Evolutionary conservation across 1,140 invertebrate genomes (phyloP).

Genomic region (Brachionus plicatilis): DNA sequence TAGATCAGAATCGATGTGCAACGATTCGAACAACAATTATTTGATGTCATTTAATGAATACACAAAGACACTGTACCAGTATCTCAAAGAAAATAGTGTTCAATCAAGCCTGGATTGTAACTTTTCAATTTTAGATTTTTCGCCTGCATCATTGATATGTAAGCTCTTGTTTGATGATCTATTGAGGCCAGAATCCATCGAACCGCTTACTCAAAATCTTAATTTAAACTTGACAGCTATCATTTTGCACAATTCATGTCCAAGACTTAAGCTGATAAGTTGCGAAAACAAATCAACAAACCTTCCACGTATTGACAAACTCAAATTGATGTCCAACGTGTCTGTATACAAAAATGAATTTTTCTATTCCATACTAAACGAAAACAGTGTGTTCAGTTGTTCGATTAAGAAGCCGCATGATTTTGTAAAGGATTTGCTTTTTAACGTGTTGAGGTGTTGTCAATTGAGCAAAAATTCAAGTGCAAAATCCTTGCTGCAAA

Average conservation of each 20-base stretch:
- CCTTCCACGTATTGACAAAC: background rate
- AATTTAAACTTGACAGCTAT: conserved; percentile 53
- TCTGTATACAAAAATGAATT: background rate
- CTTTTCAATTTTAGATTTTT: background rate
- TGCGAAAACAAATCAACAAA: conserved; percentile 44
- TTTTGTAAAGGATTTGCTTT: conserved; percentile 44
- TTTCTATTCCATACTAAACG: conserved; percentile 41
- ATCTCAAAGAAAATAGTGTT: background rate
- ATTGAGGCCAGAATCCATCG: conserved; percentile 42
- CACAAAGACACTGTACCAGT: background rate
- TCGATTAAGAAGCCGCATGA: conserved; percentile 42
- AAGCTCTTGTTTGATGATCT: conserved; percentile 16
- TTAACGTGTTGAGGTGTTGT: conserved; percentile 40
- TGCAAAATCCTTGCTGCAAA: conserved; percentile 43
- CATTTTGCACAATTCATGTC: conserved; percentile 54
- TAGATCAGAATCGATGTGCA: background rate
- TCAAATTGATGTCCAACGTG: background rate
- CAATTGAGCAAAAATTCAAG: conserved; percentile 42
- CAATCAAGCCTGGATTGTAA: background rate
- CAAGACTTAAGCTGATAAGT: conserved; percentile 42
- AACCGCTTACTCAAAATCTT: conserved; percentile 49
- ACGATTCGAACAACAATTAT: background rate
- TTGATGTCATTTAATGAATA: conserved; percentile 27
- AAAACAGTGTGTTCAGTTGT: background rate
- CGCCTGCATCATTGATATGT: conserved; percentile 4